A percentile compares a stretch with the other conserved stretches of the same genome.
Conservation (phyloP, 2,888 invertebrate species). For the Autographa gamma region DNA sequence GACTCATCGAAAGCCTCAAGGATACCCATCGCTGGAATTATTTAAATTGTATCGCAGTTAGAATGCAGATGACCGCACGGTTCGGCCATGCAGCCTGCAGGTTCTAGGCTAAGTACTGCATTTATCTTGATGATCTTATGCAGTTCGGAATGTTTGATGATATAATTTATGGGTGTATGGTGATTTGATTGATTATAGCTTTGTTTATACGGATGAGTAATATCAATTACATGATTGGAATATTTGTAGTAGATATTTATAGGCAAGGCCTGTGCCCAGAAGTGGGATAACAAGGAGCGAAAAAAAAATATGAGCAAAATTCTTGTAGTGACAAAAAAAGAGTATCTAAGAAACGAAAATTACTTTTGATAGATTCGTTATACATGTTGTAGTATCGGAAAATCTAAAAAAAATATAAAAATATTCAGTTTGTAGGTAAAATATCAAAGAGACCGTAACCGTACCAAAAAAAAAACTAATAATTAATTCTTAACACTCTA, state of each 20-base stretch:
- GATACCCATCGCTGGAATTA: slow-evolving; percentile 58
- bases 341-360: too few species aligned
- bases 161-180: slow-evolving; percentile 1
- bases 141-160: slow-evolving; percentile 2
- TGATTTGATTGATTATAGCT: neutral
- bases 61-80: slow-evolving; percentile 51
- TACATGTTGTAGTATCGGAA: too few species aligned
- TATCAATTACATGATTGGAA: neutral
- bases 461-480: neutral
- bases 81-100: slow-evolving; percentile 22
- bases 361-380: too few species aligned
- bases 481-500: neutral
- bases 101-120: slow-evolving; percentile 33
- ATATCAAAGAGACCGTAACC: neutral
- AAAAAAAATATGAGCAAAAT: too few species aligned
- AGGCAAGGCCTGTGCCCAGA: too few species aligned
- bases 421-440: too few species aligned
- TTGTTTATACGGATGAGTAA: neutral
- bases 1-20: slow-evolving; percentile 76
- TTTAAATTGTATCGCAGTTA: slow-evolving; percentile 52
- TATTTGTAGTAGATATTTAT: too few species aligned
- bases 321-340: too few species aligned
- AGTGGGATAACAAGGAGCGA: too few species aligned
- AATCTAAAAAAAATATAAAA: too few species aligned
- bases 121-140: slow-evolving; percentile 29